These are phyloP conservation scores for Apodemia zela DNA, from an alignment of 2,888 invertebrate genomes.

Conservation along the genomic window DNA sequence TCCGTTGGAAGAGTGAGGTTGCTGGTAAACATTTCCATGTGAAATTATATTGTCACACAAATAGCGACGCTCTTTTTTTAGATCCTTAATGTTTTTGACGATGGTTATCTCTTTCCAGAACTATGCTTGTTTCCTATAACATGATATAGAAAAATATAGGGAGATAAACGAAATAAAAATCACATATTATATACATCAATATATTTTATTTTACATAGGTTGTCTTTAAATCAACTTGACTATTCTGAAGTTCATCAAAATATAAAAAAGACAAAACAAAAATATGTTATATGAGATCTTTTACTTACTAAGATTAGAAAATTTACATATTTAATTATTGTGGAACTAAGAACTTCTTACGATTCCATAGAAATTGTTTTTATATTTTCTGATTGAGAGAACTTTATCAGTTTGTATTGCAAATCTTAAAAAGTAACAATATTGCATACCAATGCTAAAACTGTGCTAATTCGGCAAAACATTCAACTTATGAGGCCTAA, in stretches of 20 bases:
- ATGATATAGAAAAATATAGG: neutral
- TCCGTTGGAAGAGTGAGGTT: too few species aligned
- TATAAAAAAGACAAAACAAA: constrained; percentile 80
- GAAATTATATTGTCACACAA: too few species aligned
- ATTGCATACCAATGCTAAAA: neutral
- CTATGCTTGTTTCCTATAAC: too few species aligned
- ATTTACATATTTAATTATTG: constrained; percentile 74
- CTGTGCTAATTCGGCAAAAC: neutral
- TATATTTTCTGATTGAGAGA: constrained; percentile 27
- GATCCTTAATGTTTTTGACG: too few species aligned
- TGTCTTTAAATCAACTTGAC: constrained; percentile 80
- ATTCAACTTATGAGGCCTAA: neutral
- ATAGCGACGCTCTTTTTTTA: too few species aligned
- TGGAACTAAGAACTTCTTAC: constrained; percentile 74
- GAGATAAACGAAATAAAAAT: constrained; percentile 48
- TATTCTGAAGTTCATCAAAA: constrained; percentile 78
- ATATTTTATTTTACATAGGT: constrained; percentile 80
- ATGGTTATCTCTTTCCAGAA: too few species aligned
- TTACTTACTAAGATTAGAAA: constrained; percentile 79
- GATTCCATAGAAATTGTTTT: constrained; percentile 53
- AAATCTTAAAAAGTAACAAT: neutral
- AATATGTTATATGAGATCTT: constrained; percentile 80
- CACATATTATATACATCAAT: constrained; percentile 74
- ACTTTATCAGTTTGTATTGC: constrained; percentile 23
- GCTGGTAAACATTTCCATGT: too few species aligned